Conservation (phyloP, 2,888 invertebrate genomes). For the Apamea sordens region DNA sequence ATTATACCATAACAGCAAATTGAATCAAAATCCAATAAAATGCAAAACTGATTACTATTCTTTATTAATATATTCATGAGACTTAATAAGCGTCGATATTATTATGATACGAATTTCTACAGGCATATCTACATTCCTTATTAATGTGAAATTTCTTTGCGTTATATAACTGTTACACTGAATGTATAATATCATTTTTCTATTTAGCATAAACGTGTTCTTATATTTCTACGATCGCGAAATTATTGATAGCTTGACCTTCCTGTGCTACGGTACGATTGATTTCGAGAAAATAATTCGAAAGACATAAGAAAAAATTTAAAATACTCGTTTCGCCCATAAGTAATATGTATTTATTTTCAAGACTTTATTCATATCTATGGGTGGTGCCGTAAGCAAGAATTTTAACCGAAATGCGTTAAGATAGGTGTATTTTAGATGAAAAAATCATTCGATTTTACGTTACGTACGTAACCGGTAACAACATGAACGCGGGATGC, state of each 20-base stretch:
- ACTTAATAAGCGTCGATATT: constrained; percentile 43
- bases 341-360: no score
- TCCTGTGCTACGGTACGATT: neutral
- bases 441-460: neutral
- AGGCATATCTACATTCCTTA: constrained; percentile 45
- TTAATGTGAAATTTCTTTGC: constrained; percentile 60
- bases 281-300: no score
- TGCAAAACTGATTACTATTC: constrained; percentile 57
- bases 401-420: no score
- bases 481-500: no score
- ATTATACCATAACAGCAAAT: constrained; percentile 45
- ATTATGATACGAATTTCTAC: constrained; percentile 61
- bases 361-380: no score
- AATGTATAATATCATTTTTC: constrained; percentile 38
- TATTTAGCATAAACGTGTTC: constrained; percentile 40
- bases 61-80: constrained; percentile 65
- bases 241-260: constrained; percentile 8
- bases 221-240: constrained; percentile 16
- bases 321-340: no score
- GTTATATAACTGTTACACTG: constrained; percentile 52
- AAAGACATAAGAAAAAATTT: no score
- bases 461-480: neutral
- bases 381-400: no score
- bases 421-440: no score
- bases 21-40: constrained; percentile 60